Conservation (phyloP, 2,113 vertebrate genomes). For the Dipodomys merriami region DNA sequence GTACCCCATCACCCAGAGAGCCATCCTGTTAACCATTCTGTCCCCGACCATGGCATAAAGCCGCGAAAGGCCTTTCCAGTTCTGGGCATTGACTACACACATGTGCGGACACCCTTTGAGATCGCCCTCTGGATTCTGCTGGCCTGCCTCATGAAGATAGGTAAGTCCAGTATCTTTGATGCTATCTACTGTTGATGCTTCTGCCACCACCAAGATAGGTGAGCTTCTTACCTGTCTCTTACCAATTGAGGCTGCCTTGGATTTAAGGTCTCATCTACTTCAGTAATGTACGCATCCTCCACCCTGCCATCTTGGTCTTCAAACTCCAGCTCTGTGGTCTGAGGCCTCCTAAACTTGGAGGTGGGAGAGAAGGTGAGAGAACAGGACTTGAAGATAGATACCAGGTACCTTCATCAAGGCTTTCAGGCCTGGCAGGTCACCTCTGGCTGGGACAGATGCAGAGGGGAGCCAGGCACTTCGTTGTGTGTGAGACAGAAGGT, state of each 20-base stretch:
- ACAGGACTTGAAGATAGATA: not conserved
- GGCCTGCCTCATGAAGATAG: slow-evolving; percentile 97
- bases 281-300: not conserved
- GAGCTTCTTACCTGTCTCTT: slow-evolving; percentile 17
- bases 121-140: slow-evolving; percentile 96
- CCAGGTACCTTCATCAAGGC: not conserved
- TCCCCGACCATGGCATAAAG: slow-evolving; percentile 57
- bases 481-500: slow-evolving; percentile 9
- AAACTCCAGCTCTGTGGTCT: slow-evolving; percentile 13
- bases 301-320: not conserved
- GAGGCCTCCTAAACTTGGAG: not conserved
- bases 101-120: slow-evolving; percentile 91
- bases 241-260: not conserved
- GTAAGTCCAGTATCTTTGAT: slow-evolving; percentile 84
- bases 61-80: slow-evolving; percentile 93
- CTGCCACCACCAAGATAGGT: not conserved
- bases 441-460: not conserved
- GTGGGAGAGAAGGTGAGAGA: not conserved
- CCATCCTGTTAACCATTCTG: slow-evolving; percentile 79
- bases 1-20: slow-evolving; percentile 68
- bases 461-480: slow-evolving; percentile 26
- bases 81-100: slow-evolving; percentile 88
- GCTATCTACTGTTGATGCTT: not conserved
- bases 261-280: not conserved
- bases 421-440: slow-evolving; percentile 23